Conservation (phyloP, 2,888 invertebrate species). For the Steinernema scapterisci region DNA sequence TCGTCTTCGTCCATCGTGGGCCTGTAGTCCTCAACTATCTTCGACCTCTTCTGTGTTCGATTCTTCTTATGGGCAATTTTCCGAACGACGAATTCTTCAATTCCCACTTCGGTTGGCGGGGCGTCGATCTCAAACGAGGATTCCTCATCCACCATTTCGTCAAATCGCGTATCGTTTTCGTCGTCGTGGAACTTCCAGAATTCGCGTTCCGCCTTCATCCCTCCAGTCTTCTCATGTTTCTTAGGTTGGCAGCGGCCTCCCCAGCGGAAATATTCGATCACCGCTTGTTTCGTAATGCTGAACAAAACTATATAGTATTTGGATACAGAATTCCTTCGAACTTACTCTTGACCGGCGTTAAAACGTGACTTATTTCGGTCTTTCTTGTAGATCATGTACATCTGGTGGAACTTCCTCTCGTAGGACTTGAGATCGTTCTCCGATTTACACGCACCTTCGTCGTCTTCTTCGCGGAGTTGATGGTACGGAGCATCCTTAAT, state of each 20-base stretch:
- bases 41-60: not conserved
- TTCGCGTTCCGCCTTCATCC: not conserved
- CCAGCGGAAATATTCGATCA: not conserved
- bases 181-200: not conserved
- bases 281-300: slow-evolving; percentile 2
- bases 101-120: not conserved
- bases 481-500: not conserved
- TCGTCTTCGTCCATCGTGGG: not conserved
- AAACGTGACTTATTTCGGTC: not conserved
- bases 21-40: not conserved
- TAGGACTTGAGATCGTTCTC: not conserved
- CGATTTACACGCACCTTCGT: not conserved
- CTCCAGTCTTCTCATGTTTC: not conserved
- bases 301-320: not conserved
- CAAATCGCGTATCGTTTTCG: not conserved
- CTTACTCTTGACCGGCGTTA: slow-evolving; percentile 14
- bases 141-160: not conserved
- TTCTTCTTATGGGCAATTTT: not conserved
- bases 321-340: not conserved
- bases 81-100: not conserved
- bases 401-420: not conserved
- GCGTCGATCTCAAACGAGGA: not conserved
- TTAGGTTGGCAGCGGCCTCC: not conserved
- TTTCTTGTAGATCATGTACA: not conserved
- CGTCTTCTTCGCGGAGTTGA: not conserved